Evolutionary conservation across 2,888 invertebrate genomes (phyloP), one percentile per base, ranked within the genome.

Genomic region (Priocnemis perturbator): DNA sequence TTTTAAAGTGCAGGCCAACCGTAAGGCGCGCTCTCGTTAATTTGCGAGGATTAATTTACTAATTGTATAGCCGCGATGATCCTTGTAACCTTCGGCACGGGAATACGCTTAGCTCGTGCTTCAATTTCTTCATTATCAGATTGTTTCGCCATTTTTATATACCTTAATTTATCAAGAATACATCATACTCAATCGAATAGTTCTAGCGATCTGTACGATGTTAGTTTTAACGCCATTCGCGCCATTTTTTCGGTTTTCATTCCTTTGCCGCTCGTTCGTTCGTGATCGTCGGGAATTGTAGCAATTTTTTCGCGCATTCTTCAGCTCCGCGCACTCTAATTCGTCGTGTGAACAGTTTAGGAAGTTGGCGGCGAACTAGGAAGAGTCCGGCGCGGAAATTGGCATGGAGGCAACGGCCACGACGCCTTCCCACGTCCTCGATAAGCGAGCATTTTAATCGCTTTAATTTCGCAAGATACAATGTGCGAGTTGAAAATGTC

Each of bases 391-490:
- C 20, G 45, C 72, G 77, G 79, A 79, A 79, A 79, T 79, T 78
- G 73, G 69, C 79, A 79, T 79, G 79, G 79, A 79, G 67, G 71
- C 79, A 59, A 65, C 61, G 68, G 58, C 30, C 56, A 63, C 67
- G 67, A 69, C 71, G 64, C 77, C 76, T 79, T 80, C 80, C 80
- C 80, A 80, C 80, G 80, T 76, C 70, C 68, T 67, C 63, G 70
- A 76, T 71, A 66, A 71, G 66, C 60, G 67, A 69, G 21, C 59
- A 57, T 73, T 72, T 73, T 66, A 73, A 75, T 79, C 69, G 71
- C 74, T 69, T 66, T 67, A 48, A 64, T 72, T 73, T 70, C 55
- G 65, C 59, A 44, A 58, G 55, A 66, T 47, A 57, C 59, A 65
- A 65, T 64, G 68, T 48, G 45, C 15, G 23, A 19, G 45, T 26